phyloP scores from a whole-genome alignment of 37 sponge, comb jelly and placozoan genomes.

The Diacarnus erythraeanus region DNA sequence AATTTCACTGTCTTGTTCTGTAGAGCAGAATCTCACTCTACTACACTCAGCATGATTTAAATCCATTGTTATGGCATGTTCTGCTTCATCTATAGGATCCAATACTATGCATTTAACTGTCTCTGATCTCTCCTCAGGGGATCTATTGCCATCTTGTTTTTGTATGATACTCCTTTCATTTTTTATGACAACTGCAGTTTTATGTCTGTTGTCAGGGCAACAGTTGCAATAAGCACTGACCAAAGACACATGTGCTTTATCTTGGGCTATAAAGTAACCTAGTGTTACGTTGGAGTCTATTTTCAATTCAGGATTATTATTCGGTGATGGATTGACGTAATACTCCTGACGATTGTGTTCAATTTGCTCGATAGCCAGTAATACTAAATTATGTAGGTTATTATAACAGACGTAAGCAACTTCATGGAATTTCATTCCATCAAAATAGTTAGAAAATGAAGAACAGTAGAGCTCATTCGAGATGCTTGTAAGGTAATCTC shows the following conservation, averaged over 20 bases:
- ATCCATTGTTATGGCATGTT: too few relatives aligned
- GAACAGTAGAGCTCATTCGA: slow-evolving; percentile 64
- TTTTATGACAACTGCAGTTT: not conserved
- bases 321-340: slow-evolving; percentile 29
- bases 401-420: slow-evolving; percentile 68
- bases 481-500: slow-evolving; percentile 50
- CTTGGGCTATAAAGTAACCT: slow-evolving; percentile 72
- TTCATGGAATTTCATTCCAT: slow-evolving; percentile 30
- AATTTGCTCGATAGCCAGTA: slow-evolving; percentile 76
- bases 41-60: not conserved
- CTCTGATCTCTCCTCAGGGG: too few relatives aligned
- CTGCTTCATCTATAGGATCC: too few relatives aligned
- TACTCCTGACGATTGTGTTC: not conserved
- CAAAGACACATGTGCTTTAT: slow-evolving; percentile 8
- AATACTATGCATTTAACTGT: too few relatives aligned
- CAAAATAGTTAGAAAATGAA: slow-evolving; percentile 43
- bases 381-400: slow-evolving; percentile 48
- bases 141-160: not conserved
- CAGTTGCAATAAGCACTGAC: slow-evolving; percentile 1
- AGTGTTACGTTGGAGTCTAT: too few relatives aligned
- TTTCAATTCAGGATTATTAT: not conserved
- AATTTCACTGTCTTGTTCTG: not conserved
- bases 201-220: not conserved
- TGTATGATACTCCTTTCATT: not conserved
- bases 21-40: too few relatives aligned